A percentile compares a stretch with the other conserved stretches of the same genome.
Evolutionary conservation across 2,888 invertebrate genomes (phyloP).

Genomic region (Caenorhabditis angaria): DNA sequence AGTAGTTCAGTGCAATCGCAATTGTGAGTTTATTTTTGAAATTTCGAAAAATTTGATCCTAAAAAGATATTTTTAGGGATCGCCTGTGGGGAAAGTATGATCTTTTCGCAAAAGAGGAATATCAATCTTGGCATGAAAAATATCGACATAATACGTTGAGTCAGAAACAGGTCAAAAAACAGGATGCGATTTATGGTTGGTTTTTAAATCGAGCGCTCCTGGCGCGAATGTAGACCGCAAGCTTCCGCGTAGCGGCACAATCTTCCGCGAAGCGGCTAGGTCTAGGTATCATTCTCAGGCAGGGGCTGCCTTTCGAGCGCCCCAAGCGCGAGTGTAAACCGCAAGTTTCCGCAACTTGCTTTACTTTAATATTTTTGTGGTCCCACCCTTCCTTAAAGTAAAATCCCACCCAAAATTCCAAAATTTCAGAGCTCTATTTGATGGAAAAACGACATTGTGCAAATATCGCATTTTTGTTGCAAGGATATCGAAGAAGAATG

Average conservation of each 20-base stretch:
- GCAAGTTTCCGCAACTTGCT: no score
- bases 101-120: conserved; percentile 44
- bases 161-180: conserved; percentile 53
- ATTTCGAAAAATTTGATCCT: neutral
- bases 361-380: no score
- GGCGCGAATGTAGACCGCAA: no score
- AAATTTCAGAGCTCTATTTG: conserved; percentile 48
- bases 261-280: no score
- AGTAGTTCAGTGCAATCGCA: neutral
- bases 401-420: neutral
- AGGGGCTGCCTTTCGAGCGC: no score
- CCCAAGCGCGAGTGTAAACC: no score
- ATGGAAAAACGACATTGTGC: conserved; percentile 58
- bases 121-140: conserved; percentile 59
- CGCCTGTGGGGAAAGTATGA: conserved; percentile 46
- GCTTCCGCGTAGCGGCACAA: no score
- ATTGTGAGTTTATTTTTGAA: conserved; percentile 2
- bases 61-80: conserved; percentile 18
- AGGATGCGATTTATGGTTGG: conserved; percentile 59
- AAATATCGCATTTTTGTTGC: conserved; percentile 56
- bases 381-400: no score
- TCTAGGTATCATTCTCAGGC: no score
- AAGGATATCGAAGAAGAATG: conserved; percentile 54
- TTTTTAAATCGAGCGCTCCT: no score
- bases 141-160: conserved; percentile 43